Evolutionary conservation across 2,888 invertebrate genomes (phyloP), one percentile per base, ranked within the genome.

Genomic region (Coenonympha glycerion): DNA sequence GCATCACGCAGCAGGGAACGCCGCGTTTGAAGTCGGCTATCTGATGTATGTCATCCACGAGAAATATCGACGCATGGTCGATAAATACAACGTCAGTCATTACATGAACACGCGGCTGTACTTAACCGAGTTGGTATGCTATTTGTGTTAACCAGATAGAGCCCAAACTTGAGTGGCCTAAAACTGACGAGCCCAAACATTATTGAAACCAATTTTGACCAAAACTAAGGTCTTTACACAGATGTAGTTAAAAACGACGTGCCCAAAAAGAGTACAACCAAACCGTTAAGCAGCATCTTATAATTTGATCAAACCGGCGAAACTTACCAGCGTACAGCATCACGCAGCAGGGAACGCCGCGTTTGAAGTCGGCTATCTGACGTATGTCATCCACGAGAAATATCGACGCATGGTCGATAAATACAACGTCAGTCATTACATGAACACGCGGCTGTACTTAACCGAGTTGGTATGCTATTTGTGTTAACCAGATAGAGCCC

Each of bases 391-490:
- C 0, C 57, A 65, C 13, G 72, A 74, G 2, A 68, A 65, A n/a
- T 76, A 72, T n/a, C 33, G 69, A 2, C 60, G 62, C 2, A 74
- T 76, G 73, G 33, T 75, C 0, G 73, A 76, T 6, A 66, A 64
- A 3, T 73, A 66, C 33, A 68, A 68, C 11, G 58, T 56, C 0
- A 58, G 53, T 1, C 1, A 21, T 0, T 28, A 21, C 0, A 50
- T 64, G 56, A 19, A n/a, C 1, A 22, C 2, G 1, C 30, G 34
- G 0, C 28, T 58, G 0, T 60, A 57, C 6, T n/a, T 50, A 0
- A 19, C 49, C 1, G 63, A 67, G 6, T 40, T 59, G 1, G 18
- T 64, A 0, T 13, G 37, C 39, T 36, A 11, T n/a, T 28, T 13
- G n/a, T 18, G 22, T 50, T 3, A 61, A 66, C 6, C 37, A 58